phyloP scores from a whole-genome alignment of 2,113 vertebrate genomes.

The Campylomormyrus numenius region DNA sequence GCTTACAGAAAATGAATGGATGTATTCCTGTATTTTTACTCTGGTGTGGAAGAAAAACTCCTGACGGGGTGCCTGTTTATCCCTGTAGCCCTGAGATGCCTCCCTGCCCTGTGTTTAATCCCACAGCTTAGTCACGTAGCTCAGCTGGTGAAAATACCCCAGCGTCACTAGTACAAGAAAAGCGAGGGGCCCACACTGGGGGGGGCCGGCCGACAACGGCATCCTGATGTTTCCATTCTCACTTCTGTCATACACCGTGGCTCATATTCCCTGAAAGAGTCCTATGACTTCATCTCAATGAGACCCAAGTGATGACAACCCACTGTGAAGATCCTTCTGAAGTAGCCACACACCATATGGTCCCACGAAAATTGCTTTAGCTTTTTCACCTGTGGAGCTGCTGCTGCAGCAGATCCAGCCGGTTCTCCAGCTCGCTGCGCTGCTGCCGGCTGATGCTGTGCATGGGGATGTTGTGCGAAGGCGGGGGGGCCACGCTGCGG shows the following conservation, averaged over 20 bases:
- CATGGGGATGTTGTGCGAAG: constrained; percentile 44
- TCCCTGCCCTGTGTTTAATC: background rate
- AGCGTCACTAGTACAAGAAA: background rate
- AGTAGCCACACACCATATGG: background rate
- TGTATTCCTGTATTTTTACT: background rate
- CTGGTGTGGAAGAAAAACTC: background rate
- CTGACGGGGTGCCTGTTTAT: background rate
- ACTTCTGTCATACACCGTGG: background rate
- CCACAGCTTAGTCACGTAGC: background rate
- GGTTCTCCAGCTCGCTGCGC: constrained; percentile 57
- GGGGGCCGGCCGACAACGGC: rapidly evolving
- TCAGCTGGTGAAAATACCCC: background rate
- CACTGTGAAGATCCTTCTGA: background rate
- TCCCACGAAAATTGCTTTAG: background rate
- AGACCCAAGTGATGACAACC: background rate
- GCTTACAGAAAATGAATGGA: background rate
- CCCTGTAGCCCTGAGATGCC: background rate
- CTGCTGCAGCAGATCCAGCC: constrained; percentile 67
- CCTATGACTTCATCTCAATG: background rate
- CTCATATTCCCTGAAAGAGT: background rate
- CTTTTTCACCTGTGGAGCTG: constrained; percentile 67
- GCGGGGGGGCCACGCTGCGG: constrained; percentile 45
- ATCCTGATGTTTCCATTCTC: background rate
- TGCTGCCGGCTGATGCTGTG: constrained; percentile 46
- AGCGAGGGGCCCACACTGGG: background rate